Evolutionary conservation across 2,113 vertebrate genomes (phyloP).

Genomic region (Cyprinodon brontotheroides): DNA sequence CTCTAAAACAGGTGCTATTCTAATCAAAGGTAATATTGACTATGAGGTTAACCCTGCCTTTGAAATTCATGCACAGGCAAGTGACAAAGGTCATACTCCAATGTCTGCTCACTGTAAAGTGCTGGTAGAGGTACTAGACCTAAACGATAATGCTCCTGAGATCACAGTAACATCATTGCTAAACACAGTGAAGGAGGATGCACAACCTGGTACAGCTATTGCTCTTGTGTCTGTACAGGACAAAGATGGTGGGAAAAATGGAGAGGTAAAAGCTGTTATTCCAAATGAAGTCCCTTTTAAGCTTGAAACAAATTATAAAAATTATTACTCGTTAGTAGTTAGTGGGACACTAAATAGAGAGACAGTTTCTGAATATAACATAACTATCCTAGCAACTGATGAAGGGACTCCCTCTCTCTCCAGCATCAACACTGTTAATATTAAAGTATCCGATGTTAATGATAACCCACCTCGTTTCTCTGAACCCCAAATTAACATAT

Average conservation of each 20-base stretch:
- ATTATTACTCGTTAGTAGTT: too few relatives aligned
- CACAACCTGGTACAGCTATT: constrained; percentile 53
- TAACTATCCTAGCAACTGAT: too few relatives aligned
- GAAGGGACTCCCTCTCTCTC: too few relatives aligned
- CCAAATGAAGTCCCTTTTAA: too few relatives aligned
- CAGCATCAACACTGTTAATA: too few relatives aligned
- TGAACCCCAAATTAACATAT: too few relatives aligned
- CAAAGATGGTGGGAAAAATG: constrained; percentile 64
- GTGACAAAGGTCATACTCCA: constrained; percentile 70
- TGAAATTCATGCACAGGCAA: constrained; percentile 75
- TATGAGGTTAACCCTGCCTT: constrained; percentile 62
- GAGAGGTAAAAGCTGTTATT: constrained; percentile 48
- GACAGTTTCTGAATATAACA: too few relatives aligned
- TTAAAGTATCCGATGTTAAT: too few relatives aligned
- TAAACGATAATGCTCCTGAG: constrained; percentile 82
- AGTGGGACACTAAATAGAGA: too few relatives aligned
- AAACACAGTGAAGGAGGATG: constrained; percentile 55
- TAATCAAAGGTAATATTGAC: constrained; percentile 24
- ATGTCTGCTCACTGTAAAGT: constrained; percentile 76
- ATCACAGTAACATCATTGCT: constrained; percentile 67
- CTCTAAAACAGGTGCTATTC: constrained; percentile 59
- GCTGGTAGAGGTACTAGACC: constrained; percentile 79
- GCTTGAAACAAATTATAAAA: too few relatives aligned
- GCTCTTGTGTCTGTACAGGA: constrained; percentile 66
- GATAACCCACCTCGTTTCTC: too few relatives aligned